A percentile compares a stretch with the other conserved stretches of the same genome.
phyloP scores from a whole-genome alignment of 2,113 vertebrate species.

The Mugil cephalus region DNA sequence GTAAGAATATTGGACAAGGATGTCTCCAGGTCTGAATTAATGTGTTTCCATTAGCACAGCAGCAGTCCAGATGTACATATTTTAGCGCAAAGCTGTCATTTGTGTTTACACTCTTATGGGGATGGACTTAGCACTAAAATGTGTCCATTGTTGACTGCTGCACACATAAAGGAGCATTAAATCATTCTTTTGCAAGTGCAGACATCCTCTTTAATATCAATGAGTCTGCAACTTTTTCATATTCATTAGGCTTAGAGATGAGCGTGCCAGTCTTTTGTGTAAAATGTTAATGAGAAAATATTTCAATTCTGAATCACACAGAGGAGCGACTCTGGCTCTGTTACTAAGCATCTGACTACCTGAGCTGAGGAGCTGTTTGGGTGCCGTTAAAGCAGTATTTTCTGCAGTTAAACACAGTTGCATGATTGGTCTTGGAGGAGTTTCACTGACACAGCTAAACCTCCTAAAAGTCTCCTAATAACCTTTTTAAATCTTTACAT shows the following conservation, averaged over 20 bases:
- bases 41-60: constrained; percentile 29
- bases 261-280: constrained; percentile 40
- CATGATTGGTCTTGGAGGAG: background rate
- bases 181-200: constrained; percentile 46
- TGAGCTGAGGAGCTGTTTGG: constrained; percentile 8
- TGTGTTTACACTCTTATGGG: constrained; percentile 44
- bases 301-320: constrained; percentile 36
- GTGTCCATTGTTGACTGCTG: constrained; percentile 38
- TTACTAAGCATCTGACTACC: constrained; percentile 21
- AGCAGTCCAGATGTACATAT: constrained; percentile 27
- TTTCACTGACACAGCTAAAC: background rate
- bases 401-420: constrained; percentile 22
- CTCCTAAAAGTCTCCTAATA: too few species aligned
- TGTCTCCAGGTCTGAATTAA: constrained; percentile 28
- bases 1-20: constrained; percentile 21
- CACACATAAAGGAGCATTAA: constrained; percentile 46
- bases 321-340: constrained; percentile 4
- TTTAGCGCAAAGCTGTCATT: constrained; percentile 47
- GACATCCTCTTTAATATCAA: constrained; percentile 45
- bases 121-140: constrained; percentile 49
- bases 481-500: background rate
- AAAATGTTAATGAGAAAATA: constrained; percentile 54
- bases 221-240: constrained; percentile 52
- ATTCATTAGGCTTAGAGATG: constrained; percentile 59
- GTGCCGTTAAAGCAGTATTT: constrained; percentile 13